Evolutionary conservation across 2,888 invertebrate genomes (phyloP).

Genomic region (Tinea pellionella): DNA sequence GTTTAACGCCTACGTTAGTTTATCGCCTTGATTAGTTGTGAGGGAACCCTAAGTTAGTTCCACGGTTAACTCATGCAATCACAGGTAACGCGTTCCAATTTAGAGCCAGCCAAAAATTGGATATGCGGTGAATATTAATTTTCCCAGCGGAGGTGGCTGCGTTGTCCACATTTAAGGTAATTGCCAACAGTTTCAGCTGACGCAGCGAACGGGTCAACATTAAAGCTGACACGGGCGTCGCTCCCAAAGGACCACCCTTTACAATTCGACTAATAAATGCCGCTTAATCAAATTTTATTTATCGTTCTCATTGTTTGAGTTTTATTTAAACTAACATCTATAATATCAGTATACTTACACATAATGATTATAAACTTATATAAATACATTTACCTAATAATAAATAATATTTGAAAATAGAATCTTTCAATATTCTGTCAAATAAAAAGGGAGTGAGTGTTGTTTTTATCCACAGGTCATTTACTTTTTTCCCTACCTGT

Average conservation of each 20-base stretch:
- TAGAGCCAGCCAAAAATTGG: constrained; percentile 54
- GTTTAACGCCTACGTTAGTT: neutral
- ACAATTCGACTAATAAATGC: constrained; percentile 64
- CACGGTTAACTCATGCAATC: constrained; percentile 43
- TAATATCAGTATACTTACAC: neutral
- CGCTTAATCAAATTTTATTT: constrained; percentile 30
- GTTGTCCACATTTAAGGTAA: constrained; percentile 69
- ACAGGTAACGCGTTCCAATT: constrained; percentile 47
- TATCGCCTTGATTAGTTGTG: neutral
- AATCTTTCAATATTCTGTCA: neutral
- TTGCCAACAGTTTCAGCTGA: constrained; percentile 64
- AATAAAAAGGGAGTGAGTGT: neutral
- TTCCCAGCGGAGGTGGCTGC: constrained; percentile 54
- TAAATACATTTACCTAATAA: neutral
- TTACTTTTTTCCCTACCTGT: neutral
- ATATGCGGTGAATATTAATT: constrained; percentile 63
- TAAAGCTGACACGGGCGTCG: constrained; percentile 51
- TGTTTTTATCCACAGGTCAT: constrained; percentile 6
- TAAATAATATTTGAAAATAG: neutral
- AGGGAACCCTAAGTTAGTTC: constrained; percentile 15
- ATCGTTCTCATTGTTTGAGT: constrained; percentile 34
- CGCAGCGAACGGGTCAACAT: constrained; percentile 39
- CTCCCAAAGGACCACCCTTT: constrained; percentile 52
- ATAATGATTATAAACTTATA: neutral
- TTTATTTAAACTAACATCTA: constrained; percentile 36